Evolutionary conservation across 2,888 invertebrate species (phyloP).

Genomic region (Aleiodes leptofemur): DNA sequence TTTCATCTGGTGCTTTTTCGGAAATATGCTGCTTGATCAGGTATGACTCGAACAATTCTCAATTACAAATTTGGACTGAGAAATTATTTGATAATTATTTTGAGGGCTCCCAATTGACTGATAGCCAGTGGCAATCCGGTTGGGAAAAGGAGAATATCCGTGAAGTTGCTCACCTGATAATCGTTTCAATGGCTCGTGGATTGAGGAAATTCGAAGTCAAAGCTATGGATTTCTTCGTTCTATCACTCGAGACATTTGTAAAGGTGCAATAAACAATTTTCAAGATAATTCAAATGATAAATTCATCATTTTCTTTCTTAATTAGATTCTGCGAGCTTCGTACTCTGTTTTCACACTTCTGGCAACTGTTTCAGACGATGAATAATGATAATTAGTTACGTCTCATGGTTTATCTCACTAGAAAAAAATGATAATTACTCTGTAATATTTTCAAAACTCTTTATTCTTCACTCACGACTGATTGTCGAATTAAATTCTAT

Average conservation of each 20-base stretch:
- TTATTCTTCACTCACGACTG: too few relatives aligned
- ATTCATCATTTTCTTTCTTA: not conserved
- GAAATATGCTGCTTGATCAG: not conserved
- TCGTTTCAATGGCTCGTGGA: slow-evolving; percentile 59
- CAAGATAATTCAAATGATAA: not conserved
- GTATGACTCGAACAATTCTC: not conserved
- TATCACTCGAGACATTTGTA: slow-evolving; percentile 63
- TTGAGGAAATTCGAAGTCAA: slow-evolving; percentile 56
- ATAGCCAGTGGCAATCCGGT: slow-evolving; percentile 61
- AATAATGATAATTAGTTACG: too few relatives aligned
- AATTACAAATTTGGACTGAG: not conserved
- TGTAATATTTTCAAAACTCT: too few relatives aligned
- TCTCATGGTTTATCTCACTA: too few relatives aligned
- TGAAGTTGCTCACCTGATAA: slow-evolving; percentile 51
- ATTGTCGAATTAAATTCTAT: too few relatives aligned
- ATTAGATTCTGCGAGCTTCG: slow-evolving; percentile 61
- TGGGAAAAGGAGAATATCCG: slow-evolving; percentile 57
- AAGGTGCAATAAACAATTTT: slow-evolving; percentile 46
- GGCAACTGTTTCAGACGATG: too few relatives aligned
- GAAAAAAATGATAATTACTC: too few relatives aligned
- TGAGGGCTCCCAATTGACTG: slow-evolving; percentile 45
- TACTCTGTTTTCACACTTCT: slow-evolving; percentile 63
- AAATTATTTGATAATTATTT: too few relatives aligned
- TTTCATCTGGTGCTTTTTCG: slow-evolving; percentile 57
- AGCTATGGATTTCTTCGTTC: slow-evolving; percentile 60